Percentiles rank a stretch among this genome's conserved stretches.
Evolutionary conservation across 1,140 invertebrate genomes (phyloP).

Genomic region (Chrysomallon squamiferum): DNA sequence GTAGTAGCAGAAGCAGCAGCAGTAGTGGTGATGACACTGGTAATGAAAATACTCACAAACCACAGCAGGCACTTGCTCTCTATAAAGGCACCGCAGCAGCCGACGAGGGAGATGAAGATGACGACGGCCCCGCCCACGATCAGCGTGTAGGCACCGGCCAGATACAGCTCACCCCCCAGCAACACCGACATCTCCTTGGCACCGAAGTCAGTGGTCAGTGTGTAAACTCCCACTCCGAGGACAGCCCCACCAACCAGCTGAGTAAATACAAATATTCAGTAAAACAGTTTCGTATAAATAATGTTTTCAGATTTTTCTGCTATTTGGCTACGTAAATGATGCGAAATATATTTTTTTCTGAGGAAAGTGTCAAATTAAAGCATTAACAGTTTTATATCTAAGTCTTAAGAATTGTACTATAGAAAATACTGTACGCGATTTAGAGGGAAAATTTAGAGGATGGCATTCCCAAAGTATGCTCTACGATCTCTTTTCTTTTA

Average conservation of each 20-base stretch:
- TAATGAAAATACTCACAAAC: conserved; percentile 31
- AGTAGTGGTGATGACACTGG: neutral
- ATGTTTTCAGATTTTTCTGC: neutral
- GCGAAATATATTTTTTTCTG: neutral
- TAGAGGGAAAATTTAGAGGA: too few species aligned
- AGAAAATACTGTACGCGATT: too few species aligned
- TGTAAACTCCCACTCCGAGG: conserved; percentile 77
- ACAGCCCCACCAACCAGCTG: conserved; percentile 77
- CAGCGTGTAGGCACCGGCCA: conserved; percentile 33
- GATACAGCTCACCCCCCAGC: conserved; percentile 35
- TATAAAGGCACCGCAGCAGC: conserved; percentile 44
- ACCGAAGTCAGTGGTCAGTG: conserved; percentile 65
- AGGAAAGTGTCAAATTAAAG: too few species aligned
- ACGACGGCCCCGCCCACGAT: conserved; percentile 39
- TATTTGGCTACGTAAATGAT: neutral
- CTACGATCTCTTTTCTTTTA: too few species aligned
- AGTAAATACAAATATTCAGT: conserved; percentile 43
- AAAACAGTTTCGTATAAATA: neutral
- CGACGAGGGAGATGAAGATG: conserved; percentile 44
- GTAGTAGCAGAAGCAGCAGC: too few species aligned
- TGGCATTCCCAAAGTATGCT: too few species aligned
- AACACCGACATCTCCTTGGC: conserved; percentile 25
- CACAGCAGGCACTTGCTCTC: conserved; percentile 44
- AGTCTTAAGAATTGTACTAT: too few species aligned
- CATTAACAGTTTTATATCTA: too few species aligned